Evolutionary conservation across 2,113 vertebrate species (phyloP).

Genomic region (Protobothrops flavoviridis): DNA sequence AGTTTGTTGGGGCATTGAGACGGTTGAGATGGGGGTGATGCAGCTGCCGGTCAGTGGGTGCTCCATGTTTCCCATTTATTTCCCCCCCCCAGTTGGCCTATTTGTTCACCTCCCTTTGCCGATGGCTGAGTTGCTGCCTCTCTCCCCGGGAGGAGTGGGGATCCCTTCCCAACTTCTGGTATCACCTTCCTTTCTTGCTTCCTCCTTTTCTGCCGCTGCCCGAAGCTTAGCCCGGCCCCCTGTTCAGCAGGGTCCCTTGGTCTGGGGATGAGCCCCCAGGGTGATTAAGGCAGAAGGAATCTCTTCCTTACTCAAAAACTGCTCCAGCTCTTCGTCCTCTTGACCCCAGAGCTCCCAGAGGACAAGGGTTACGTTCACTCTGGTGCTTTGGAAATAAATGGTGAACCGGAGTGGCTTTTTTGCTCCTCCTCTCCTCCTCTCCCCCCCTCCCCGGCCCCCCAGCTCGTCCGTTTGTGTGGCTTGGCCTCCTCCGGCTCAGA

Average conservation of each 20-base stretch:
- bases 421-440: not conserved
- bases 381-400: not conserved
- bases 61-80: not conserved
- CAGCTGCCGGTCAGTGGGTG: not conserved
- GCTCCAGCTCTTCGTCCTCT: not conserved
- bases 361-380: not conserved
- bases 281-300: not conserved
- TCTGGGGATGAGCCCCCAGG: not conserved
- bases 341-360: not conserved
- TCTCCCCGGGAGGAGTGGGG: not conserved
- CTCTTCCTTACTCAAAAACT: not conserved
- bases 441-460: too few species aligned
- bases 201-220: not conserved
- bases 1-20: not conserved
- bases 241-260: not conserved
- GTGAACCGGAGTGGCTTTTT: not conserved
- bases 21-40: not conserved
- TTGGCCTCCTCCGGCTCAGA: slow-evolving; percentile 10
- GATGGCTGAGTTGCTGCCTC: not conserved
- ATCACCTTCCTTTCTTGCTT: not conserved
- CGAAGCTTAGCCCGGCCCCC: not conserved
- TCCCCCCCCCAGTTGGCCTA: not conserved
- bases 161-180: not conserved
- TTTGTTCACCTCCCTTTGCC: not conserved
- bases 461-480: slow-evolving; percentile 29